Evolutionary conservation across 2,113 vertebrate genomes (phyloP), one percentile per base, ranked within the genome.

Genomic region (Pseudorasbora parva): DNA sequence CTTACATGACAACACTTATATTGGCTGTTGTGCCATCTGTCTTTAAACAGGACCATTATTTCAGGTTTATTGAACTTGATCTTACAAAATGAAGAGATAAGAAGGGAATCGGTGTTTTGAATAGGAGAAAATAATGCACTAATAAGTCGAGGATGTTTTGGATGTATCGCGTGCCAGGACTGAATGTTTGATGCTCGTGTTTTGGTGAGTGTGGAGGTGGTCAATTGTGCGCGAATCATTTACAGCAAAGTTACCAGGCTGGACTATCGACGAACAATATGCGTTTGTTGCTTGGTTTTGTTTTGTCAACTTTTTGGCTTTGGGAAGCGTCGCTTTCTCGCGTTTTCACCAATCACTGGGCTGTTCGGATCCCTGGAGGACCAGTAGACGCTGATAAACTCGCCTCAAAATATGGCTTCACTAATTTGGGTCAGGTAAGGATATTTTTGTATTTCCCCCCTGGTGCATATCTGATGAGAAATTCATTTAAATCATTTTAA

Each of bases 311-410:
- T 75, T 81, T 80, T 25, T 68, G 23, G 25, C 15, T 43, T 37
- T 81, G 92, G 82, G 87, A 85, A 81, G 84, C 88, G 1, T 85
- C 75, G 73, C 89, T 86, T 71, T 68, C 93, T 49, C 89, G 93
- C 82, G 89, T 96, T 84, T 96, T 94, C 83, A 96, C 96, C 69
- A 97, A 97, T 92, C 96, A 97, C 91, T 97, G 96, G 96, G 96
- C 96, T 41, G 96, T 97, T 85, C 90, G 91, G 82, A 92, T 96
- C 75, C 75, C 87, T 41, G 96, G 96, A 80, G 96, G 96, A 43
- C 84, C 90, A 9, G 89, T 87, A 33, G 93, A 92, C 68, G 96
- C 96, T 21, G 94, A 95, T 27, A 88, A 89, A 66, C 87, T 97
- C 78, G 96, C 96, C 66, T 91, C 91, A 0, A 94, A 92, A 81